Evolutionary conservation across 2,888 invertebrate genomes (phyloP).

Genomic region (Drosophila leonis): DNA sequence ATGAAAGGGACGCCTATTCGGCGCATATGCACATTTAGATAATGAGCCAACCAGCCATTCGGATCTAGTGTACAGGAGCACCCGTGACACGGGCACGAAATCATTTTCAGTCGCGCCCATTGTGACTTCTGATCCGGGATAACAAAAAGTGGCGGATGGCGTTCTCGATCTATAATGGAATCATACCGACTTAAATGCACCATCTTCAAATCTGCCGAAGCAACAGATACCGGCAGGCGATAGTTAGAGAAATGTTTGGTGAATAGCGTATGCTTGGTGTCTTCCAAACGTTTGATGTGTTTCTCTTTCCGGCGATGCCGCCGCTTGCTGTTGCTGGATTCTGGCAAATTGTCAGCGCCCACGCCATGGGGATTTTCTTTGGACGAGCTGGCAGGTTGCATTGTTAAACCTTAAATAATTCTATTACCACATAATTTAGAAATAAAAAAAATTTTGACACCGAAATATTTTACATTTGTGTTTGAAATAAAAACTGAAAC

Average conservation of each 20-base stretch:
- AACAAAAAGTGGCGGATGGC: slow-evolving; percentile 33
- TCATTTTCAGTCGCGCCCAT: slow-evolving; percentile 44
- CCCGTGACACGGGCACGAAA: slow-evolving; percentile 43
- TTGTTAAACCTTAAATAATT: slow-evolving; percentile 4
- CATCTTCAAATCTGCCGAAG: slow-evolving; percentile 28
- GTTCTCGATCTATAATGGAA: slow-evolving; percentile 25
- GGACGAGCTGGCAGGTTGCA: slow-evolving; percentile 30
- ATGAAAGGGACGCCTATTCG: slow-evolving; percentile 24
- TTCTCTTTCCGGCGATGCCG: slow-evolving; percentile 33
- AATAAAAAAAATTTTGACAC: background rate
- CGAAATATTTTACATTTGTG: background rate
- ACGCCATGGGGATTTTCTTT: background rate
- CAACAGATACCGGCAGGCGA: slow-evolving; percentile 42
- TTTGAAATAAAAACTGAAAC: background rate
- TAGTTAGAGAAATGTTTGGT: slow-evolving; percentile 41
- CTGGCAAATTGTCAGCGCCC: background rate
- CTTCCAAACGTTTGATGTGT: slow-evolving; percentile 16
- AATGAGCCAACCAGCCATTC: slow-evolving; percentile 45
- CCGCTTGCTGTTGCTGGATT: background rate
- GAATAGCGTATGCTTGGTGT: background rate
- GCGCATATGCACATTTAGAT: slow-evolving; percentile 32
- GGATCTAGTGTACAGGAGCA: slow-evolving; percentile 40
- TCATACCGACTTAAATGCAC: slow-evolving; percentile 41
- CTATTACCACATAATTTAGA: slow-evolving; percentile 28
- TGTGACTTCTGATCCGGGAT: slow-evolving; percentile 45